Percentiles rank a stretch among this genome's conserved stretches.
Conservation (phyloP, 2,888 invertebrate species). For the Calliopum simillimum region DNA sequence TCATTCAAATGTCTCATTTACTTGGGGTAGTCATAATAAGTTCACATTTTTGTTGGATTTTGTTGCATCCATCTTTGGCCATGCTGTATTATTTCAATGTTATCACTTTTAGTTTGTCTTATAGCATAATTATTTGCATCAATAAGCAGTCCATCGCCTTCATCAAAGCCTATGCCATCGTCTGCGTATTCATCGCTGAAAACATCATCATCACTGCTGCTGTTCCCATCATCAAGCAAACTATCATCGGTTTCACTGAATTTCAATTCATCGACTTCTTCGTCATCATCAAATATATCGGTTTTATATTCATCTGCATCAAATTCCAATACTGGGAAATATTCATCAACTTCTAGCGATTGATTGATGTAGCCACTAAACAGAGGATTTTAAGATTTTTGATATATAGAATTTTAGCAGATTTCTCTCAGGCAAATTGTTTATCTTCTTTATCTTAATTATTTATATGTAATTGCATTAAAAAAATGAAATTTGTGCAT, state of each 20-base stretch:
- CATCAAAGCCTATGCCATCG: constrained; percentile 47
- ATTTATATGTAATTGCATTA: not conserved
- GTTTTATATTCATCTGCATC: constrained; percentile 59
- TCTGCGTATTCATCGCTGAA: constrained; percentile 43
- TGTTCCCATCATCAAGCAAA: constrained; percentile 46
- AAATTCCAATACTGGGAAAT: constrained; percentile 79
- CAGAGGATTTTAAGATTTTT: constrained; percentile 59
- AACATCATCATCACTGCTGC: constrained; percentile 37
- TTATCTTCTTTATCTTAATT: not conserved
- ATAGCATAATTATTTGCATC: not conserved
- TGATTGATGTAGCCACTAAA: constrained; percentile 95
- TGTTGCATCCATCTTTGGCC: not conserved
- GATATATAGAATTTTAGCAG: constrained; percentile 12
- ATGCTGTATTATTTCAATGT: constrained; percentile 2
- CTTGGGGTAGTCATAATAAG: too few relatives aligned
- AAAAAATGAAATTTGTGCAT: not conserved
- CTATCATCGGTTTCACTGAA: constrained; percentile 61
- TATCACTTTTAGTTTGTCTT: constrained; percentile 5
- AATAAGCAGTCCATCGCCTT: constrained; percentile 22
- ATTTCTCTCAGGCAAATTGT: not conserved
- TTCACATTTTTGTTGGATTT: not conserved
- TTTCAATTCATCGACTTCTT: constrained; percentile 61
- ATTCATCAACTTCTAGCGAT: constrained; percentile 92
- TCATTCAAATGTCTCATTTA: too few relatives aligned
- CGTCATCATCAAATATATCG: constrained; percentile 58